Conservation (phyloP, 2,797 vertebrate species). For the Enteromius anoplus region DNA sequence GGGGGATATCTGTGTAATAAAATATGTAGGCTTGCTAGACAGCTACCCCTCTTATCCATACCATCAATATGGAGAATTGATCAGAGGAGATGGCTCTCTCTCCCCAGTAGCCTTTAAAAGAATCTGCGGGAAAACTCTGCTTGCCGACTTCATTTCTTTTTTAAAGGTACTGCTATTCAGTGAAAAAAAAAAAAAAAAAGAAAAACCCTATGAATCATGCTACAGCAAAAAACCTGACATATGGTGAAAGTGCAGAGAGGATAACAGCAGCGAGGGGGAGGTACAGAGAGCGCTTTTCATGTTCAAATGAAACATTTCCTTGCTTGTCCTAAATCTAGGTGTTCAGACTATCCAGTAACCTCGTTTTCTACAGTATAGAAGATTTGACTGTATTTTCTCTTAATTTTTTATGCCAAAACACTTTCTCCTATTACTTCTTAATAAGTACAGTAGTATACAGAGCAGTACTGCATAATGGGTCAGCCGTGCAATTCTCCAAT, state of each 20-base stretch:
- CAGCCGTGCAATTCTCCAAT: neutral
- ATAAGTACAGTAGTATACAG: neutral
- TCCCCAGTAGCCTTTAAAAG: slow-evolving; percentile 2
- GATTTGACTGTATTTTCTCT: neutral
- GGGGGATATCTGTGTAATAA: slow-evolving; percentile 72
- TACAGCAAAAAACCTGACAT: neutral
- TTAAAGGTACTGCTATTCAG: slow-evolving; percentile 17
- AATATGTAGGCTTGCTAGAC: slow-evolving; percentile 67
- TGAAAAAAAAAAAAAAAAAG: neutral
- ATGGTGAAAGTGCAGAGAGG: slow-evolving; percentile 23
- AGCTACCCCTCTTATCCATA: slow-evolving; percentile 49
- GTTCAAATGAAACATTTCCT: slow-evolving; percentile 23
- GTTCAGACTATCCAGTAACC: neutral
- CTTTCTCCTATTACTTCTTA: neutral
- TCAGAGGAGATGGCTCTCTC: slow-evolving; percentile 55
- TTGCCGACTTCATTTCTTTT: slow-evolving; percentile 26
- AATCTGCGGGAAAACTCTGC: slow-evolving; percentile 3
- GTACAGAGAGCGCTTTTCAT: slow-evolving; percentile 49
- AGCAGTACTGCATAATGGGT: neutral
- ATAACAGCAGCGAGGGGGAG: neutral
- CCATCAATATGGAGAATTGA: slow-evolving; percentile 50
- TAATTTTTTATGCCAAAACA: neutral
- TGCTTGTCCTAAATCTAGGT: slow-evolving; percentile 2
- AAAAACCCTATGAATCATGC: slow-evolving; percentile 26
- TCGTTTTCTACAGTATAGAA: neutral